Percentiles rank a stretch among this genome's conserved stretches.
Evolutionary conservation across 1,140 invertebrate genomes (phyloP).

Genomic region (Trichonephila clavata): DNA sequence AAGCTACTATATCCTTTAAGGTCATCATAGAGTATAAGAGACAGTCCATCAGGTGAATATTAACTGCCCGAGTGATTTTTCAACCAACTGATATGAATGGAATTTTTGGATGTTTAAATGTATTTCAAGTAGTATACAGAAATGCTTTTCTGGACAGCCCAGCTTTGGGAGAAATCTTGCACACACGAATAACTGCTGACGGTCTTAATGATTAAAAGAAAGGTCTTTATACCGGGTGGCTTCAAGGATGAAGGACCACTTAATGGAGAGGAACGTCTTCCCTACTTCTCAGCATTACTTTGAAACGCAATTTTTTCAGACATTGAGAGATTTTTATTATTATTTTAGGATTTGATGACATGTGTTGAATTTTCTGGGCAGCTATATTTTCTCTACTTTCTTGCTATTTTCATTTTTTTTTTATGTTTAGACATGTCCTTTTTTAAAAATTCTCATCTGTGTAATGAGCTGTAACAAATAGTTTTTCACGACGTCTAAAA

Average conservation of each 20-base stretch:
- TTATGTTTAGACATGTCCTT: not conserved
- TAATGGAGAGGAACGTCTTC: constrained; percentile 72
- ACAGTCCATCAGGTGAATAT: too few species aligned
- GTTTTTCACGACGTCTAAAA: constrained; percentile 45
- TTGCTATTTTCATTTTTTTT: not conserved
- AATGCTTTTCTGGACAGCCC: not conserved
- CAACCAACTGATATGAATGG: too few species aligned
- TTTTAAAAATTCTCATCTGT: constrained; percentile 47
- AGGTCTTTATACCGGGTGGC: constrained; percentile 61
- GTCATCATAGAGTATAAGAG: too few species aligned
- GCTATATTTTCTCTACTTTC: not conserved
- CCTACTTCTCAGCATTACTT: constrained; percentile 26
- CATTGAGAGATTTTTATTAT: constrained; percentile 35
- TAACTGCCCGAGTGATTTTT: too few species aligned
- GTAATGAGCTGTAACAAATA: constrained; percentile 75
- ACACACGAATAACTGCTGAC: not conserved
- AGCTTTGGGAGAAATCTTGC: not conserved
- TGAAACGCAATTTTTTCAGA: constrained; percentile 29
- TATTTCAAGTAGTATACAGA: too few species aligned
- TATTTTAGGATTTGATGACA: constrained; percentile 70
- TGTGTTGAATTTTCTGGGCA: constrained; percentile 26
- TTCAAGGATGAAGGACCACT: constrained; percentile 72
- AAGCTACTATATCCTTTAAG: too few species aligned
- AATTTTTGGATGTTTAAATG: too few species aligned
- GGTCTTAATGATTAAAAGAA: constrained; percentile 49